Percentiles rank a stretch among this genome's conserved stretches.
Evolutionary conservation across 2,113 vertebrate genomes (phyloP).

Genomic region (Hucho hucho): DNA sequence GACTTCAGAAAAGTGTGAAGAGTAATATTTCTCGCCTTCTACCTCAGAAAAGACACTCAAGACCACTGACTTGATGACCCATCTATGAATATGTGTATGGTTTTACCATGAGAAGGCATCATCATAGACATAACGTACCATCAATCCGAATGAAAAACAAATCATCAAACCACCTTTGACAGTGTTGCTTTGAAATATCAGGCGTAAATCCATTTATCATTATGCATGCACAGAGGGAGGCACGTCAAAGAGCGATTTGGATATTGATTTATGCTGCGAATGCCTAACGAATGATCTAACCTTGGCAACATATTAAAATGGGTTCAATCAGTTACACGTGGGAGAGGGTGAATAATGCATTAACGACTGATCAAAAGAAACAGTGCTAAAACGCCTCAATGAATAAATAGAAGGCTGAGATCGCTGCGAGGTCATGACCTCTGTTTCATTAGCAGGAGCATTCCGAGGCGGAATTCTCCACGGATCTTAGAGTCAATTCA

Average conservation of each 20-base stretch:
- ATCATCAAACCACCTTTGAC: conserved; percentile 21
- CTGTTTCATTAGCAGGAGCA: conserved; percentile 36
- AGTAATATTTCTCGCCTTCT: neutral
- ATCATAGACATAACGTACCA: neutral
- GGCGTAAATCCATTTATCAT: conserved; percentile 51
- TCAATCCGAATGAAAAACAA: conserved; percentile 11
- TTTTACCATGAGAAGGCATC: neutral
- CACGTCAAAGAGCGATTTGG: conserved; percentile 37
- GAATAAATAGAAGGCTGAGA: conserved; percentile 36
- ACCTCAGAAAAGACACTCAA: neutral
- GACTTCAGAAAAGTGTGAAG: neutral
- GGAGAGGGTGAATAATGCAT: conserved; percentile 57
- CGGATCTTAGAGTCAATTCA: conserved; percentile 19
- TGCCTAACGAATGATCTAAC: conserved; percentile 59
- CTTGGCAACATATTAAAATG: conserved; percentile 57
- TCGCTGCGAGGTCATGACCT: conserved; percentile 39
- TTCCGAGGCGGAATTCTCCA: conserved; percentile 11
- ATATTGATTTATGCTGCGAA: conserved; percentile 50
- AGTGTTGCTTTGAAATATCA: conserved; percentile 7
- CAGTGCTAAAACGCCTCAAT: conserved; percentile 35
- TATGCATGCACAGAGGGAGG: conserved; percentile 32
- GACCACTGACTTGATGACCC: neutral
- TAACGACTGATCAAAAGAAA: conserved; percentile 61
- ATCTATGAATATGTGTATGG: neutral
- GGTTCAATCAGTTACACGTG: conserved; percentile 47